A percentile compares a stretch with the other conserved stretches of the same genome.
Evolutionary conservation across 2,113 vertebrate species (phyloP).

Genomic region (Rhinoptilus africanus): DNA sequence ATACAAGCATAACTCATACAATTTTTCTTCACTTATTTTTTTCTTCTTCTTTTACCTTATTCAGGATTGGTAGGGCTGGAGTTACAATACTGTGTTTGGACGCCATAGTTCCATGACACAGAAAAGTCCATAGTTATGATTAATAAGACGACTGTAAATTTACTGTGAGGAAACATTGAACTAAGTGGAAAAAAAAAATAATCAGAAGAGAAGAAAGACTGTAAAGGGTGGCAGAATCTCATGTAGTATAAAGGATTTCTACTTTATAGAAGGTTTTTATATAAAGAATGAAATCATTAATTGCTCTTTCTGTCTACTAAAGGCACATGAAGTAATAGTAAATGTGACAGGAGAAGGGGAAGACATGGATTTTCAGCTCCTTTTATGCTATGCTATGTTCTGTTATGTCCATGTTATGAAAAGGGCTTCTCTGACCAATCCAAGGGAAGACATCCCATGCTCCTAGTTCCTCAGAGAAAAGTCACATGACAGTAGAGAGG

Average conservation of each 20-base stretch:
- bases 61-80: background rate
- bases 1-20: background rate
- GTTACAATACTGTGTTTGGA: background rate
- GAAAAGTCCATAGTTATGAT: background rate
- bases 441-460: background rate
- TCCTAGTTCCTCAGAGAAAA: fast-evolving
- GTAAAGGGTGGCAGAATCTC: fast-evolving
- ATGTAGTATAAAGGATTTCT: background rate
- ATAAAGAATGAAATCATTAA: background rate
- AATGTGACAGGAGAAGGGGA: background rate
- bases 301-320: background rate
- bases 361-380: background rate
- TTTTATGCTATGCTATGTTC: background rate
- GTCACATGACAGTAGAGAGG: background rate
- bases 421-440: background rate
- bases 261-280: background rate
- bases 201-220: background rate
- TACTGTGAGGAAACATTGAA: too few species aligned
- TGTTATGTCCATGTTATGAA: background rate
- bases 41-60: background rate
- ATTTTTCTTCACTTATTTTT: too few species aligned
- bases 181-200: too few species aligned
- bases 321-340: background rate
- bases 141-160: background rate
- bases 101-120: background rate